phyloP scores from a whole-genome alignment of 2,888 invertebrate species.

The Eledone cirrhosa region DNA sequence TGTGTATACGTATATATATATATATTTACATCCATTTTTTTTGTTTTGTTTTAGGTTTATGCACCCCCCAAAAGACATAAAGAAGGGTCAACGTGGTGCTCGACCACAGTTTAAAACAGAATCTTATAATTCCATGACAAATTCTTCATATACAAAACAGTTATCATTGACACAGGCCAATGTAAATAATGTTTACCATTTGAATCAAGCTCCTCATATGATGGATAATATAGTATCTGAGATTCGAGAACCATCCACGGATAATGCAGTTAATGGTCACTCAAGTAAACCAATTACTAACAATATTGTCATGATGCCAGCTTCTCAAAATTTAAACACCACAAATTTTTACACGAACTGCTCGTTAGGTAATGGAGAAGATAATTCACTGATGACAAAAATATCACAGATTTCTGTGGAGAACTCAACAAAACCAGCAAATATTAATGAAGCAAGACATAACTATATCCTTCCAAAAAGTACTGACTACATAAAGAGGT shows the following conservation, averaged over 20 bases:
- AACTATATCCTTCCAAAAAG: too few species aligned
- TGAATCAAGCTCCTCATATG: not conserved
- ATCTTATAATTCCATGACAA: not conserved
- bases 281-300: too few species aligned
- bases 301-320: not conserved
- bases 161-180: not conserved
- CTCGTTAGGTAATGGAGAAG: not conserved
- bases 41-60: slow-evolving; percentile 76
- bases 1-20: too few species aligned
- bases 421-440: not conserved
- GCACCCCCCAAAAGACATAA: slow-evolving; percentile 90
- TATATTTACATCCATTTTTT: slow-evolving; percentile 67
- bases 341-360: not conserved
- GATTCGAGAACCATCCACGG: too few species aligned
- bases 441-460: not conserved
- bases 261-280: too few species aligned
- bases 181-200: not conserved
- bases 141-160: slow-evolving; percentile 8
- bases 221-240: too few species aligned
- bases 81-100: slow-evolving; percentile 75
- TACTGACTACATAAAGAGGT: not conserved
- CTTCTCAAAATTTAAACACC: not conserved
- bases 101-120: slow-evolving; percentile 47
- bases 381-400: not conserved
- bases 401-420: not conserved